A percentile compares a stretch with the other conserved stretches of the same genome.
Evolutionary conservation across 2,888 invertebrate genomes (phyloP).

Genomic region (Drosophila ustulata): DNA sequence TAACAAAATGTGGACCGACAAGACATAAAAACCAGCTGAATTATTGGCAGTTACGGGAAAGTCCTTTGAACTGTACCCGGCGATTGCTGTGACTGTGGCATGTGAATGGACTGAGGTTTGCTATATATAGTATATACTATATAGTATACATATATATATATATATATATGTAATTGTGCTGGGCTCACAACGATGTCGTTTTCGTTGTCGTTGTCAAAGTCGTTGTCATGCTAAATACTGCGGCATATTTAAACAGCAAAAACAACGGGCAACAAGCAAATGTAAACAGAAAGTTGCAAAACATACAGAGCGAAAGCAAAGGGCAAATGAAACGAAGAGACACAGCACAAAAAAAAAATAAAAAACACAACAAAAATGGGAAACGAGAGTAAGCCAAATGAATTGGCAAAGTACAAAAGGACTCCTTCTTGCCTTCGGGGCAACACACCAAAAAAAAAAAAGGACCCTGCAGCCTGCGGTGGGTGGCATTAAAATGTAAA

Average conservation of each 20-base stretch:
- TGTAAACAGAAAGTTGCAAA: conserved; percentile 56
- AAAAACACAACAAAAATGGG: conserved; percentile 23
- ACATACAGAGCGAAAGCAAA: conserved; percentile 27
- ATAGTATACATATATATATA: background rate
- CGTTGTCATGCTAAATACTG: conserved; percentile 77
- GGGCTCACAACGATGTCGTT: conserved; percentile 28
- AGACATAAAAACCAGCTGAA: conserved; percentile 59
- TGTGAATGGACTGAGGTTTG: conserved; percentile 25
- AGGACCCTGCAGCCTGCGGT: conserved; percentile 33
- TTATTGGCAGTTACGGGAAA: conserved; percentile 69
- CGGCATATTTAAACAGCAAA: conserved; percentile 71
- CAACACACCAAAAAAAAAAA: conserved; percentile 7
- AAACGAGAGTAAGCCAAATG: conserved; percentile 57
- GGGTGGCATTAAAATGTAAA: conserved; percentile 69
- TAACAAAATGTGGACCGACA: conserved; percentile 45
- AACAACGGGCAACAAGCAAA: conserved; percentile 56
- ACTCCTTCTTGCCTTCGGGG: conserved; percentile 30
- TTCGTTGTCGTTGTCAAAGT: conserved; percentile 56
- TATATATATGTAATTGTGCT: background rate
- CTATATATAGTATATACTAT: conserved; percentile 4
- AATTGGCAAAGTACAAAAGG: conserved; percentile 68
- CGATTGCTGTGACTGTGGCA: conserved; percentile 43
- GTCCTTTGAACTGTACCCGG: conserved; percentile 65
- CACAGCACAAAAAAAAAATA: conserved; percentile 5
- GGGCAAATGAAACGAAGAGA: conserved; percentile 27